A percentile compares a stretch with the other conserved stretches of the same genome.
These are phyloP conservation scores for Ametastegia equiseti DNA, from an alignment of 2,888 invertebrate genomes.

Conservation along the genomic window DNA sequence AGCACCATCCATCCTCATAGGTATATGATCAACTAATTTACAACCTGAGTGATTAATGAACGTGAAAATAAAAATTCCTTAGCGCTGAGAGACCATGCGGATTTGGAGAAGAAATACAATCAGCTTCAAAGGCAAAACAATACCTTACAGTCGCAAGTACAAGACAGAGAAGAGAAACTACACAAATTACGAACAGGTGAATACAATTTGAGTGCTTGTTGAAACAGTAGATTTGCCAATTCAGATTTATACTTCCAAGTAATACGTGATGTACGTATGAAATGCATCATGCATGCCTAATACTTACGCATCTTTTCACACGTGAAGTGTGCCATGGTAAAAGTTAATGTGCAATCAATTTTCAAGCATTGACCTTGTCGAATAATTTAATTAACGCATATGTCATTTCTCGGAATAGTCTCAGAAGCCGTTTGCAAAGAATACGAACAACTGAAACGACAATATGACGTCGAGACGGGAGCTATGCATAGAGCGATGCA, in stretches of 20 bases:
- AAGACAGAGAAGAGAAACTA: constrained; percentile 82
- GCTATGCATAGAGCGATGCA: constrained; percentile 87
- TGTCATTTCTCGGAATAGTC: constrained; percentile 76
- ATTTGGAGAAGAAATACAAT: constrained; percentile 81
- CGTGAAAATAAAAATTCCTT: constrained; percentile 56
- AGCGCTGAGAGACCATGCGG: constrained; percentile 81
- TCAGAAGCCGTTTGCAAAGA: constrained; percentile 86
- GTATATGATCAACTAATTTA: no score
- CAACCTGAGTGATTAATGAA: neutral
- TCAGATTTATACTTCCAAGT: neutral
- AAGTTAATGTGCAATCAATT: constrained; percentile 13
- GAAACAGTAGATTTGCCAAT: neutral
- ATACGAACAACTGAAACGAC: constrained; percentile 85
- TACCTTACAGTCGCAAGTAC: constrained; percentile 80
- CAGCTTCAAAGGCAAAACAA: constrained; percentile 80
- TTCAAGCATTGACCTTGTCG: constrained; percentile 13
- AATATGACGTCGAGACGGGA: constrained; percentile 85
- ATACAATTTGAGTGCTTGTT: constrained; percentile 5
- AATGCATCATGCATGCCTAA: neutral
- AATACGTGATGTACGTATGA: neutral
- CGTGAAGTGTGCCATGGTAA: constrained; percentile 32
- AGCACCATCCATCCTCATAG: no score
- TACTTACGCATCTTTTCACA: neutral
- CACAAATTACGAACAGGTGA: constrained; percentile 77
- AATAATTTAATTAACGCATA: constrained; percentile 30